Evolutionary conservation across 2,888 invertebrate species (phyloP), one percentile per base, ranked within the genome.

Genomic region (Carabus problematicus): DNA sequence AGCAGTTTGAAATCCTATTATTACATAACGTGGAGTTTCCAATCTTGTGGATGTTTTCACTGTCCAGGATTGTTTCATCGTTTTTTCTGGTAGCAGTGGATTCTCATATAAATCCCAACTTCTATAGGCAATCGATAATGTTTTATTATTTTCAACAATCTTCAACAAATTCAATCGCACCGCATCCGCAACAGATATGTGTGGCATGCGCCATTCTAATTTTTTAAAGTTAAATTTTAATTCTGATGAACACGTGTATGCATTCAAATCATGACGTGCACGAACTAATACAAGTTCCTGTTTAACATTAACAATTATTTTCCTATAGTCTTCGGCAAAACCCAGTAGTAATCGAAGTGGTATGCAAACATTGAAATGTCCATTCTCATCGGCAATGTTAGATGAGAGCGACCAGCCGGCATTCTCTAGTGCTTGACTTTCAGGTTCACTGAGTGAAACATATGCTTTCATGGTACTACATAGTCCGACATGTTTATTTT

Each of bases 1-100:
- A 64, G 76, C 73, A n/a, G 78, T 80, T 75, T 82, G 80, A 49
- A 80, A 76, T 11, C 75, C 79, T n/a, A n/a, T n/a, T n/a, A n/a
- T n/a, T n/a, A n/a, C 70, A 72, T 72, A 81, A 61, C 79, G 70
- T 1, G 80, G 80, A 73, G 79, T 79, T 74, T 81, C 80, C 54
- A 80, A 67, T 63, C 64, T 52, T 49, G 61, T 55, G 19, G 70
- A 40, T 11, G 79, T 79, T 72, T 77, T 77, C 3, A 78, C 70
- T 8, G 75, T 71, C 79, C 79, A 78, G n/a, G 75, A 70, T 70
- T 78, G 75, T 71, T 77, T 75, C 59, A 70, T 72, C 19, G 77
- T 76, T 62, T 55, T 66, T n/a, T n/a, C n/a, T 11, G 77, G 79
- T 70, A 81, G 72, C 52, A 75, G n/a, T 1, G 79, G 79, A 71